Base-by-base conservation (phyloP, 1,140 invertebrate species). In the Contarinia nasturtii region DNA sequence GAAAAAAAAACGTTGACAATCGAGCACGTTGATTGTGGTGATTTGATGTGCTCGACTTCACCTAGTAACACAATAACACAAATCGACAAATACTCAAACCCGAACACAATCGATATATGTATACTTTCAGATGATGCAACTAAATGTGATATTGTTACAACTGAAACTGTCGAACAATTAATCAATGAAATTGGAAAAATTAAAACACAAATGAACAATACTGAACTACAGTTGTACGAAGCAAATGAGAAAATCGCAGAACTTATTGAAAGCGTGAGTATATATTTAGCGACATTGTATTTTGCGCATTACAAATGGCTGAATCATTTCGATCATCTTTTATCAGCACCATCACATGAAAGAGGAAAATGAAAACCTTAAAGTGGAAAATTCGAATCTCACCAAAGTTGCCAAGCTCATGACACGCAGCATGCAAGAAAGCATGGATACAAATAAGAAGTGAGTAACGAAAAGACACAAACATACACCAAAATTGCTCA, bases 161-260 rank as follows among this genome's bases (percentile, higher is more conserved):
- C 49, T 44, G 50, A 46, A 10, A 45, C 58, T 1, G 52, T 63
- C 2, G 58, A 63, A 37, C 56, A 57, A 33, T 48, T 64, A 14
- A 56, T 62, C 0, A 52, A 51, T 7, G 61, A 61, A 44, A 62
- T 64, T 20, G 42, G 56, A n/a, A 42, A 54, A 1, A 50, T 63
- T 1, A 64, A 61, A 43, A 52, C 57, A 21, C 33, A 56, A 22
- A 58, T 56, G 15, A 61, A 55, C 34, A 50, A 52, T 1, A 60
- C 63, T 10, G 61, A 64, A 20, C 49, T 64, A 20, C 61, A 64
- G 44, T 50, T 64, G 20, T 64, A 64, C 34, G 61, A 64, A 46
- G 61, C 61, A 37, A 64, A 64, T 44, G 61, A 64, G 45, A 63
- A 63, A 48, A 64, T 63, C 48, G 50, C 61, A 0, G 61, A 64